Percentiles rank a stretch among this genome's conserved stretches.
These are phyloP conservation scores for Amitus sp. DNA, from an alignment of 2,888 invertebrate species.

Conservation along the genomic window DNA sequence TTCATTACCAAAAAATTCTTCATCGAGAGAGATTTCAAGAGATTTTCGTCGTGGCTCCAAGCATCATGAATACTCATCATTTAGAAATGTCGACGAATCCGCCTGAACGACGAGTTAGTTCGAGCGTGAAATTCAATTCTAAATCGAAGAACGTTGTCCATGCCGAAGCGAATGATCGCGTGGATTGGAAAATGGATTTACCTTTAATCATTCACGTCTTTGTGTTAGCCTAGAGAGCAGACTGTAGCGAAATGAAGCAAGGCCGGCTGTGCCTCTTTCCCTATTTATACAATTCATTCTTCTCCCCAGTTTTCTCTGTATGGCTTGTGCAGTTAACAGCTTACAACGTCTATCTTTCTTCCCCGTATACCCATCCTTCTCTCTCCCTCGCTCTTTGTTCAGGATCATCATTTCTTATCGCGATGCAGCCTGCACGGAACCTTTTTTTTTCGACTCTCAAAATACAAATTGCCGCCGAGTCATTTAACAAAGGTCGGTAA, in stretches of 20 bases:
- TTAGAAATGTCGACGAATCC: too few relatives aligned
- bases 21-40: too few relatives aligned
- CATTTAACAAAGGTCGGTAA: background rate
- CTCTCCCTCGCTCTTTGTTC: background rate
- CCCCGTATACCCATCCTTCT: slow-evolving; percentile 22
- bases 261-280: slow-evolving; percentile 49
- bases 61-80: too few relatives aligned
- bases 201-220: slow-evolving; percentile 20
- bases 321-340: slow-evolving; percentile 13
- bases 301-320: slow-evolving; percentile 28
- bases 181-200: slow-evolving; percentile 12
- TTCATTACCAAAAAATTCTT: too few relatives aligned
- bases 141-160: too few relatives aligned
- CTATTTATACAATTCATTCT: slow-evolving; percentile 55
- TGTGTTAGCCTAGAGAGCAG: slow-evolving; percentile 44
- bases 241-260: slow-evolving; percentile 49
- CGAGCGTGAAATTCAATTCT: too few relatives aligned
- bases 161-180: too few relatives aligned
- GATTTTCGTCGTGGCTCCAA: too few relatives aligned
- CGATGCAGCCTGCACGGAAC: background rate
- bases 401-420: background rate
- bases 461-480: background rate
- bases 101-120: too few relatives aligned
- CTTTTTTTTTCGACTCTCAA: background rate
- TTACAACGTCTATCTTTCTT: slow-evolving; percentile 26